Evolutionary conservation across 1,140 invertebrate species (phyloP).

Genomic region (Hyphantria cunea): DNA sequence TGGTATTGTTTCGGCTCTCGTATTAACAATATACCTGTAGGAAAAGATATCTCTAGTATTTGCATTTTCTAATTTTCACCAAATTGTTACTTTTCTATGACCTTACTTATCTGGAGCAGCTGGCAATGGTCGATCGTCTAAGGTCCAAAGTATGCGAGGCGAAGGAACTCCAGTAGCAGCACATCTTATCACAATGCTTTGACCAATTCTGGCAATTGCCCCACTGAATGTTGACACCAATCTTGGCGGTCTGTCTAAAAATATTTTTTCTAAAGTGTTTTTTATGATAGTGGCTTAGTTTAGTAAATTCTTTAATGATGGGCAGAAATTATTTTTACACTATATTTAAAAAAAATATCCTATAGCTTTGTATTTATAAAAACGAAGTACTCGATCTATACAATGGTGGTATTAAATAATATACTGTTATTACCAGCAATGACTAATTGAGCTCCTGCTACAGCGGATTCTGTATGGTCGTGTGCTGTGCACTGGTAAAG

Average conservation of each 20-base stretch:
- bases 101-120: conserved; percentile 70
- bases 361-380: too few relatives aligned
- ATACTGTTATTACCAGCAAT: conserved; percentile 64
- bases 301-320: too few relatives aligned
- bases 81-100: too few relatives aligned
- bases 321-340: too few relatives aligned
- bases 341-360: too few relatives aligned
- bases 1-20: conserved; percentile 66
- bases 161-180: conserved; percentile 68
- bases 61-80: too few relatives aligned
- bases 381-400: too few relatives aligned
- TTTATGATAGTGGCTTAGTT: too few relatives aligned
- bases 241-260: conserved; percentile 73
- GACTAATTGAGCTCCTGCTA: conserved; percentile 62
- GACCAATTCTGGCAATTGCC: conserved; percentile 68
- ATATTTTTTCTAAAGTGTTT: too few relatives aligned
- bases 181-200: conserved; percentile 68
- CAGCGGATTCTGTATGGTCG: conserved; percentile 68
- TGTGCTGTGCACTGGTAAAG: conserved; percentile 72
- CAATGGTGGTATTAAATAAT: not conserved
- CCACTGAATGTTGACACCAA: conserved; percentile 73
- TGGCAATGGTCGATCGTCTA: conserved; percentile 69
- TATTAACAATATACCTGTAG: conserved; percentile 71
- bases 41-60: not conserved
- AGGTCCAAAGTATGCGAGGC: conserved; percentile 69